Evolutionary conservation across 2,888 invertebrate genomes (phyloP).

Genomic region (Luperina nickerlii): DNA sequence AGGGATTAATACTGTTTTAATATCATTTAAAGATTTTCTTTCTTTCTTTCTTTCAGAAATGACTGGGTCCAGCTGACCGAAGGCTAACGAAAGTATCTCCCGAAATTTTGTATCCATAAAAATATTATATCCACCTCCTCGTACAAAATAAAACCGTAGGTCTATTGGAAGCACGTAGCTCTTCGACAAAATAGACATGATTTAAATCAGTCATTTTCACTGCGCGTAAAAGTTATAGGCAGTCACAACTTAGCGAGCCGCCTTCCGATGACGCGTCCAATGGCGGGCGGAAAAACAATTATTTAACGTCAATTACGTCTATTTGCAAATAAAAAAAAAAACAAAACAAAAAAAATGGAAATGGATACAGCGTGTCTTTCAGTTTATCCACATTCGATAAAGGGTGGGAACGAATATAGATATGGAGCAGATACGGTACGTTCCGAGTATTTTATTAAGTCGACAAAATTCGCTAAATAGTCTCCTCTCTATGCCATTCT

Average conservation of each 20-base stretch:
- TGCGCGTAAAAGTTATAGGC: not conserved
- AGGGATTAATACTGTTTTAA: not conserved
- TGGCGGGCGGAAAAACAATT: slow-evolving; percentile 55
- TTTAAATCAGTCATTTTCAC: not conserved
- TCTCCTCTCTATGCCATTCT: too few species aligned
- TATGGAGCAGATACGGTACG: not conserved
- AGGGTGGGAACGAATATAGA: slow-evolving; percentile 49
- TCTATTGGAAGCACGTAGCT: not conserved
- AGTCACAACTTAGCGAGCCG: slow-evolving; percentile 24
- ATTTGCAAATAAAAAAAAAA: slow-evolving; percentile 31
- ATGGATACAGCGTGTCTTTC: slow-evolving; percentile 50
- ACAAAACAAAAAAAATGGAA: too few species aligned
- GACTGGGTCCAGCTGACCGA: too few species aligned
- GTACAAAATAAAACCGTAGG: not conserved
- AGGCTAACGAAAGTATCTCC: not conserved
- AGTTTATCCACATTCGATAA: slow-evolving; percentile 58
- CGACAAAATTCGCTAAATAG: too few species aligned
- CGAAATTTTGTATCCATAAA: not conserved
- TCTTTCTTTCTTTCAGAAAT: too few species aligned
- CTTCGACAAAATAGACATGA: not conserved
- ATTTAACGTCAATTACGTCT: slow-evolving; percentile 59
- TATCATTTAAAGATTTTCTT: too few species aligned
- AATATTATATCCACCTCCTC: too few species aligned
- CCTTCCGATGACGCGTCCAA: slow-evolving; percentile 44
- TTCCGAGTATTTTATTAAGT: not conserved